Base-by-base conservation (phyloP, 2,888 invertebrate genomes). In the Diloba caeruleocephala region DNA sequence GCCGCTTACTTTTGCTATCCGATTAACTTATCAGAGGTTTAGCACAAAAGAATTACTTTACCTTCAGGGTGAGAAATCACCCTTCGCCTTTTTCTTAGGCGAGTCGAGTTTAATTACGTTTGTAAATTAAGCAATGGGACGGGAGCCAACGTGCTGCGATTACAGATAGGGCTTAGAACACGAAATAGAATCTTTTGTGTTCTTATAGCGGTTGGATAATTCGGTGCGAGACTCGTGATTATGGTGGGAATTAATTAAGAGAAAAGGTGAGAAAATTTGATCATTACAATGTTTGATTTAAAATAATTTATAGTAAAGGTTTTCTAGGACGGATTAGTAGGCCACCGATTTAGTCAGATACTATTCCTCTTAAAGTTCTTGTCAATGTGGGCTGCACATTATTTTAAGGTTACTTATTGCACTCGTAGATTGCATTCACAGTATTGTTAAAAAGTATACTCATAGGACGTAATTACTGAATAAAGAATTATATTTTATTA, bases 91-190 rank as follows among this genome's bases (percentile, higher is more conserved):
- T 71, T 71, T 63, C 58, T 66, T 57, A 43, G 39, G 45, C 51
- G 19, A 61, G 46, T 41, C 29, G 46, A 63, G 57, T 70, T 71
- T 72, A 71, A 71, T 71, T 71, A 72, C 71, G 64, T 71, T 71
- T 71, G 71, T 71, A 72, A 71, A 71, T 71, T 71, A 71, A 71
- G 72, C 71, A 72, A 60, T 64, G 72, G 67, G 70, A 66, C 67
- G 44, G 55, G 43, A 13, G 23, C 12, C 19, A 51, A 72, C 71
- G 71, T 71, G 71, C 49, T 28, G 26, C 42, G 71, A 31, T 39
- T 72, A 12, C 43, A 51, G 52, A 71, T 70, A 44, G 56, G 49
- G 41, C 51, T 58, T 51, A 60, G 56, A 45, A 28, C 42, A 49
- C 54, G 51, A 59, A 71, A 71, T 71, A 67, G 71, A 71, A 69